These are phyloP conservation scores for Cyaniris semiargus DNA, from an alignment of 2,888 invertebrate genomes.

Conservation along the genomic window DNA sequence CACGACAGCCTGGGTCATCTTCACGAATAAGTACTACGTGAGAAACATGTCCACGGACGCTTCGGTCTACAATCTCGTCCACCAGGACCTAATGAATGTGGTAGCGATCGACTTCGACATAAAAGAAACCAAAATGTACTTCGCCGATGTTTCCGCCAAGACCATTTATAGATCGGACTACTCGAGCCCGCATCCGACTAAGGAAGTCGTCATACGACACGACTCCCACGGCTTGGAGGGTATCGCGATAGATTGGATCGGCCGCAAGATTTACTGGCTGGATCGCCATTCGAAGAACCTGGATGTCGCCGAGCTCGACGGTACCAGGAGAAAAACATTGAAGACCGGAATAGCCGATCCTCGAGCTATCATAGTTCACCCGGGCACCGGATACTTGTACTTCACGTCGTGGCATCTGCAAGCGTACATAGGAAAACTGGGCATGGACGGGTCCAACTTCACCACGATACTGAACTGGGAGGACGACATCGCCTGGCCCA, in stretches of 20 bases:
- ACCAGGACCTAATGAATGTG: conserved; percentile 97
- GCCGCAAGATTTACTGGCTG: conserved; percentile 97
- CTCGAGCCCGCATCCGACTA: conserved; percentile 80
- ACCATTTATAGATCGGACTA: conserved; percentile 91
- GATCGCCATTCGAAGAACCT: conserved; percentile 97
- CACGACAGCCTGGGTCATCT: conserved; percentile 91
- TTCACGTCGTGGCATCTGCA: conserved; percentile 98
- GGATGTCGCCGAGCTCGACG: conserved; percentile 96
- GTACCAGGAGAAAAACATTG: conserved; percentile 93
- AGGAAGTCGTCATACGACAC: conserved; percentile 93
- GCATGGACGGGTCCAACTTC: conserved; percentile 97
- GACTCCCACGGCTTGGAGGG: conserved; percentile 99
- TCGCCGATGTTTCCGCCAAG: conserved; percentile 97
- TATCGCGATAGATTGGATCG: conserved; percentile 98
- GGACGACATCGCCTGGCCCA: conserved; percentile 98
- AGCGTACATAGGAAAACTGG: conserved; percentile 97
- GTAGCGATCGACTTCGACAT: conserved; percentile 97
- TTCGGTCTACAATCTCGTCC: conserved; percentile 89
- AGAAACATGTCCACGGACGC: conserved; percentile 97
- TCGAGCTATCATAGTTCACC: conserved; percentile 96
- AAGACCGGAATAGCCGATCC: conserved; percentile 95
- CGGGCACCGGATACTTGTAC: conserved; percentile 95
- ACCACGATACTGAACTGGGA: conserved; percentile 94
- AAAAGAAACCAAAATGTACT: conserved; percentile 91
- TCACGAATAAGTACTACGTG: conserved; percentile 98